Percentiles rank a stretch among this genome's conserved stretches.
These are phyloP conservation scores for Sebastes cheni DNA, from an alignment of 2,797 vertebrate species.

Conservation along the genomic window DNA sequence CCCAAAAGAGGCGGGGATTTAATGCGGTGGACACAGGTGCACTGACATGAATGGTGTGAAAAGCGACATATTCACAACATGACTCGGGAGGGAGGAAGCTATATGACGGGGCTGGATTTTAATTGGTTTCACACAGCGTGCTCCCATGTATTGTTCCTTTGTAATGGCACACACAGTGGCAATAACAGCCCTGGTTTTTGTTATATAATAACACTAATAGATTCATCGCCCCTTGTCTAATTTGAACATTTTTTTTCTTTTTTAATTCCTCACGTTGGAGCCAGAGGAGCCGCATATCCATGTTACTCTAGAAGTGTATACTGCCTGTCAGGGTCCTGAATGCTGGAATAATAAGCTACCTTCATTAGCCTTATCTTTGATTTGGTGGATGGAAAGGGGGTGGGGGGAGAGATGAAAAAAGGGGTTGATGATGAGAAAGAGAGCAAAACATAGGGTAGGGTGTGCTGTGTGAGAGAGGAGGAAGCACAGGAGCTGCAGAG, in stretches of 20 bases:
- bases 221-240: constrained; percentile 69
- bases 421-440: constrained; percentile 53
- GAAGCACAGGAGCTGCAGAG: constrained; percentile 44
- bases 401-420: constrained; percentile 26
- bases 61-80: constrained; percentile 64
- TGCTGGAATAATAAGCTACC: constrained; percentile 59
- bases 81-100: constrained; percentile 63
- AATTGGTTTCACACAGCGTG: constrained; percentile 76
- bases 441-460: constrained; percentile 48
- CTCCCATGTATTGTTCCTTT: constrained; percentile 75
- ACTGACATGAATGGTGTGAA: constrained; percentile 65
- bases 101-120: constrained; percentile 75
- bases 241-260: constrained; percentile 42
- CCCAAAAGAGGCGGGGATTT: constrained; percentile 41
- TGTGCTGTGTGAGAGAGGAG: constrained; percentile 36
- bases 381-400: constrained; percentile 39
- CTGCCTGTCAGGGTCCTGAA: constrained; percentile 37
- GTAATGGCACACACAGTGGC: constrained; percentile 68
- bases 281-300: constrained; percentile 16
- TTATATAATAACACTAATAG: constrained; percentile 77
- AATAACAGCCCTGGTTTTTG: constrained; percentile 67
- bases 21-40: constrained; percentile 72
- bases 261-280: constrained; percentile 31
- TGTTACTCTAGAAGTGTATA: constrained; percentile 19
- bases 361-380: constrained; percentile 75